Conservation (phyloP, 2,113 vertebrate genomes). For the Himantopus leucocephalus region DNA sequence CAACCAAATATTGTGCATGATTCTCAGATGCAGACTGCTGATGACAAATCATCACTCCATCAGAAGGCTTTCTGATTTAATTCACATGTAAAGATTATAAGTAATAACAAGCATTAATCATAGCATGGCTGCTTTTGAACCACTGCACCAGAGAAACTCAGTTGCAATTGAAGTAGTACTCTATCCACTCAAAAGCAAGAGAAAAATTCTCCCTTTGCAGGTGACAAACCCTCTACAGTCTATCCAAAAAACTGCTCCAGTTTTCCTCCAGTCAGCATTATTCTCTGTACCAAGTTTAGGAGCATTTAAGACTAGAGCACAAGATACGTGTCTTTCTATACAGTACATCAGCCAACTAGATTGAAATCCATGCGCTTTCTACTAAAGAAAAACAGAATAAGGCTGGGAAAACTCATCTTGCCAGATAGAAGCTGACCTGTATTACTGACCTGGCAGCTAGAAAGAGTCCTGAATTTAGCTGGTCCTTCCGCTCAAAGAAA, state of each 20-base stretch:
- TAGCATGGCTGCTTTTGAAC: not conserved
- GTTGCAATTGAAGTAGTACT: not conserved
- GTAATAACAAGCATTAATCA: not conserved
- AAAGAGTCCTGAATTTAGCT: not conserved
- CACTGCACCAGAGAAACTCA: not conserved
- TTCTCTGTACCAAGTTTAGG: not conserved
- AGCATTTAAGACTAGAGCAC: not conserved
- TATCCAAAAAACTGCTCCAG: not conserved
- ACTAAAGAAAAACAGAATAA: not conserved
- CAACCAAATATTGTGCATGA: not conserved
- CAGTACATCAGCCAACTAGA: fast-evolving
- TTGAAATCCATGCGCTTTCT: not conserved
- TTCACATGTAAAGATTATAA: not conserved
- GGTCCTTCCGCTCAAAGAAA: not conserved
- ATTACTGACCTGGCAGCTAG: not conserved
- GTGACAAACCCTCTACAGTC: not conserved
- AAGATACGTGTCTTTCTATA: not conserved
- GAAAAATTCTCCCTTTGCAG: not conserved
- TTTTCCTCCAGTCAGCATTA: not conserved
- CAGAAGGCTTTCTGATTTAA: not conserved
- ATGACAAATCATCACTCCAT: not conserved
- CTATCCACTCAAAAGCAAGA: not conserved
- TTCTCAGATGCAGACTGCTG: not conserved
- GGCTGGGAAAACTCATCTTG: not conserved
- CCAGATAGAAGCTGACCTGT: not conserved